Conservation (phyloP, 2,113 vertebrate species). For the Etheostoma spectabile region DNA sequence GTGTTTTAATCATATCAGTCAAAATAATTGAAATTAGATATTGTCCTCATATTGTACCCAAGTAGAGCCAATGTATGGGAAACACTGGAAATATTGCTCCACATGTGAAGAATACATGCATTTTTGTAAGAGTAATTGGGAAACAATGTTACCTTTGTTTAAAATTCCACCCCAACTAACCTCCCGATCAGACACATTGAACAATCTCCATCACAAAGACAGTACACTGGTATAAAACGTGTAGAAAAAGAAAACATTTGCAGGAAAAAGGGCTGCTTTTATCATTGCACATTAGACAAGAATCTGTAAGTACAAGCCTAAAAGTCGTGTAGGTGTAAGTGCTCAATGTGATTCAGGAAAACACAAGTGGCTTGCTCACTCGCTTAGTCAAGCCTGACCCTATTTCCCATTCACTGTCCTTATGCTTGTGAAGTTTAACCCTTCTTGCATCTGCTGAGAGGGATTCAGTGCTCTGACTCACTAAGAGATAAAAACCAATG, state of each 20-base stretch:
- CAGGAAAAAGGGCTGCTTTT: background rate
- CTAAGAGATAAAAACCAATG: constrained; percentile 71
- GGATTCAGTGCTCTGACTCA: constrained; percentile 56
- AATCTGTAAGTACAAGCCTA: constrained; percentile 3
- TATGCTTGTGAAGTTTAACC: constrained; percentile 44
- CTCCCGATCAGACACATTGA: background rate
- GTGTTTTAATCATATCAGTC: too few species aligned
- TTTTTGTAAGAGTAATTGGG: background rate
- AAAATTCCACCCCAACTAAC: background rate
- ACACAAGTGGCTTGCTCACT: constrained; percentile 33
- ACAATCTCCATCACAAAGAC: background rate
- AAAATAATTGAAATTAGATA: too few species aligned
- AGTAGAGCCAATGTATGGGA: too few species aligned
- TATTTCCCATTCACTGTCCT: constrained; percentile 46
- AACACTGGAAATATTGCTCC: background rate
- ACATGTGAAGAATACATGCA: background rate
- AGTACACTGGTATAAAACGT: background rate
- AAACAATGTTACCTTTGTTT: background rate
- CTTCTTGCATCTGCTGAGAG: constrained; percentile 46
- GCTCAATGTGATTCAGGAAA: constrained; percentile 29
- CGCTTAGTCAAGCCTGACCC: constrained; percentile 49
- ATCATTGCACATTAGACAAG: background rate
- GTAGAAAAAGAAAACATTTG: background rate
- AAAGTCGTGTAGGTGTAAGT: constrained; percentile 7
- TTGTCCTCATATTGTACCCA: too few species aligned